These are phyloP conservation scores for Agrochola lota DNA, from an alignment of 2,888 invertebrate genomes.

Conservation along the genomic window DNA sequence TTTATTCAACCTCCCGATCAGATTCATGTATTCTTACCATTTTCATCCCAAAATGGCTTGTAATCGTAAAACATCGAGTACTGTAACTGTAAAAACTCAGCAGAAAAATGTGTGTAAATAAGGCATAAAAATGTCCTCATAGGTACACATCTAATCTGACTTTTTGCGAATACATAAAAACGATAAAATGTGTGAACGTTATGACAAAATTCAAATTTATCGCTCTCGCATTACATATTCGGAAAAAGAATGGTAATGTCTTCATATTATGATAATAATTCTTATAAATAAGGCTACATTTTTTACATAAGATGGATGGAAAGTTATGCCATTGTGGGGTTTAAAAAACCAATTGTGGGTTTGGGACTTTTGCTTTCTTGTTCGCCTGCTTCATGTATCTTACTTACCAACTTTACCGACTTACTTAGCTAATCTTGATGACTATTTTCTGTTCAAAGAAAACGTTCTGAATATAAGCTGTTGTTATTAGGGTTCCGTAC, in stretches of 20 bases:
- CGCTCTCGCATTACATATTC: conserved; percentile 65
- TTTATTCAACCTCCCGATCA: neutral
- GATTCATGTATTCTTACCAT: conserved; percentile 3
- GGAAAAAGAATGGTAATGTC: conserved; percentile 67
- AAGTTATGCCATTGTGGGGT: conserved; percentile 35
- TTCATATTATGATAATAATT: conserved; percentile 69
- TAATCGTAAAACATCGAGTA: conserved; percentile 38
- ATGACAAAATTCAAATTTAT: conserved; percentile 70
- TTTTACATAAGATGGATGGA: conserved; percentile 56
- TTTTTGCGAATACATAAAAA: conserved; percentile 60
- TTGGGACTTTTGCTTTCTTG: conserved; percentile 9
- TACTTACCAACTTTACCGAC: neutral
- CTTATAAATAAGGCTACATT: conserved; percentile 67
- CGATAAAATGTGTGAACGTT: conserved; percentile 66
- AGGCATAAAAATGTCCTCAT: conserved; percentile 42
- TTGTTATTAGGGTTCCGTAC: neutral
- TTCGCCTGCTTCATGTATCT: neutral
- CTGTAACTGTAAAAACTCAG: conserved; percentile 31
- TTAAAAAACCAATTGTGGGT: conserved; percentile 27
- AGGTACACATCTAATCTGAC: conserved; percentile 59
- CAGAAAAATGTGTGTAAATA: conserved; percentile 45
- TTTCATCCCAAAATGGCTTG: conserved; percentile 37
- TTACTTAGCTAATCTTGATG: neutral
- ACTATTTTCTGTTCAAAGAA: neutral
- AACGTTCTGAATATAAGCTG: neutral